Percentiles rank a stretch among this genome's conserved stretches.
phyloP scores from a whole-genome alignment of 2,888 invertebrate genomes.

The Rambutsinella grinnellia region DNA sequence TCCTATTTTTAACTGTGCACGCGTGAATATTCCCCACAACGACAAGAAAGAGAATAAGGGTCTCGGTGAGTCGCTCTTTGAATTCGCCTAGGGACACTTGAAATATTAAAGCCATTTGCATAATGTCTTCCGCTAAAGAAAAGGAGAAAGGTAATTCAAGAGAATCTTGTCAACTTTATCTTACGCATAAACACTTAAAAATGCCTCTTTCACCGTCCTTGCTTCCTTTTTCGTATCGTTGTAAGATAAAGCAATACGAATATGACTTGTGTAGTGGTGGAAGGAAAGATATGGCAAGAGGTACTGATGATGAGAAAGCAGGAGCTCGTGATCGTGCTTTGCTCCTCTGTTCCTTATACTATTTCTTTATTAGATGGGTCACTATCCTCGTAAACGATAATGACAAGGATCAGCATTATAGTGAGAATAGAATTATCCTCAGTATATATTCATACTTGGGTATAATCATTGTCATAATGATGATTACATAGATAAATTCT shows the following conservation, averaged over 20 bases:
- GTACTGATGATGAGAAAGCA: neutral
- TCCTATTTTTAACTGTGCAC: no score
- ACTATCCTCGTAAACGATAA: neutral
- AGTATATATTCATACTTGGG: slow-evolving; percentile 7
- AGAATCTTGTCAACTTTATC: slow-evolving; percentile 56
- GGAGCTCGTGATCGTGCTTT: neutral
- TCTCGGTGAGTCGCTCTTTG: neutral
- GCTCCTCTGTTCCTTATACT: neutral
- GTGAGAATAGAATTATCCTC: slow-evolving; percentile 7
- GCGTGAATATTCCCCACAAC: neutral
- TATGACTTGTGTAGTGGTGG: slow-evolving; percentile 24
- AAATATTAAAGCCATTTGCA: slow-evolving; percentile 54
- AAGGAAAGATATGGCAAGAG: neutral
- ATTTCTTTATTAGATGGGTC: neutral
- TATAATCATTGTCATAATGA: slow-evolving; percentile 7
- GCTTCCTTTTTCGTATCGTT: slow-evolving; percentile 11
- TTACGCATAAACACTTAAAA: slow-evolving; percentile 56
- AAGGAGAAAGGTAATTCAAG: slow-evolving; percentile 49
- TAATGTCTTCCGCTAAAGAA: slow-evolving; percentile 47
- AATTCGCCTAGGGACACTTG: slow-evolving; percentile 41
- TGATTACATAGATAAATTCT: slow-evolving; percentile 18
- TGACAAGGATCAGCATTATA: neutral
- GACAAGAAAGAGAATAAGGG: neutral
- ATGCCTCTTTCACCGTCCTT: slow-evolving; percentile 27
- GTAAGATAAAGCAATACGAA: slow-evolving; percentile 19